Conservation (phyloP, 2,888 invertebrate genomes). For the Sminthurides aquaticus region DNA sequence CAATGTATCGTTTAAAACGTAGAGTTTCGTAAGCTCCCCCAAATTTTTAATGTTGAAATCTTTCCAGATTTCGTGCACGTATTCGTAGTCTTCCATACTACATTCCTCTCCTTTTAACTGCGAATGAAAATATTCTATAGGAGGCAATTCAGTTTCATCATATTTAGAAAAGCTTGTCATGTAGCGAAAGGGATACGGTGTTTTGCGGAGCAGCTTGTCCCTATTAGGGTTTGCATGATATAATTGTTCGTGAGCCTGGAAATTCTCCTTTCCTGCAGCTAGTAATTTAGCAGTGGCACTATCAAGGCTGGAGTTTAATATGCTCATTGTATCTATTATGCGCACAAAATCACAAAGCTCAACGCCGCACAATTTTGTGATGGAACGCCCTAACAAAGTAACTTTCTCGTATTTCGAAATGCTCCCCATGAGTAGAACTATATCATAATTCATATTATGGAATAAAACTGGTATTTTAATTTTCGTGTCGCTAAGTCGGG, state of each 20-base stretch:
- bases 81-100: constrained; percentile 3
- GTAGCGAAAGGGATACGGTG: neutral
- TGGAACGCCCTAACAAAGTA: neutral
- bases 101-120: neutral
- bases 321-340: neutral
- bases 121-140: constrained; percentile 3
- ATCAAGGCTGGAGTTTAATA: neutral
- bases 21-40: constrained; percentile 3
- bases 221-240: neutral
- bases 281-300: neutral
- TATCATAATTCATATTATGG: neutral
- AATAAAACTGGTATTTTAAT: neutral
- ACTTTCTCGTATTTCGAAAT: neutral
- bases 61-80: constrained; percentile 2
- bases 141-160: neutral
- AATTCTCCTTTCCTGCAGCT: neutral
- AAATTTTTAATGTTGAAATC: constrained; percentile 5
- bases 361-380: neutral
- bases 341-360: neutral
- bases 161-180: neutral
- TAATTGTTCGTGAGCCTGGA: neutral
- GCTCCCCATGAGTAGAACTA: neutral
- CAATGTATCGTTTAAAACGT: neutral
- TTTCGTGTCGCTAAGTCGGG: neutral
- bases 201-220: neutral